phyloP scores from a whole-genome alignment of 2,113 vertebrate genomes.

The Aphyosemion australe region DNA sequence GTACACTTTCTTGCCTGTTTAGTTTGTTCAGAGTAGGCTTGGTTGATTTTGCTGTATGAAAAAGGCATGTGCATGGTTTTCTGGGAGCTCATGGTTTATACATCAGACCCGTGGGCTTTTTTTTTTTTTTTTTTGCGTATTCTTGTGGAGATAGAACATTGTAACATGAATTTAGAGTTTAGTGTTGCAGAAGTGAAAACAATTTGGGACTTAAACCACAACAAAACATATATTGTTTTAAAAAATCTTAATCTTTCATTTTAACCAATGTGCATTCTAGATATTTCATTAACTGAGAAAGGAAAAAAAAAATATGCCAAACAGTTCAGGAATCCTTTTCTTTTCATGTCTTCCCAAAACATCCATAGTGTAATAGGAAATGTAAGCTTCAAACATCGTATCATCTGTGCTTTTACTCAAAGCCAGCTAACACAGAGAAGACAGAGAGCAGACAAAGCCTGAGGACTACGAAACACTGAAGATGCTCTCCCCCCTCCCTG shows the following conservation, averaged over 20 bases:
- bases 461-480: conserved; percentile 63
- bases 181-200: conserved; percentile 22
- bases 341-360: conserved; percentile 25
- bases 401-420: conserved; percentile 53
- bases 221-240: not conserved
- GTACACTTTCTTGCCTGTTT: not conserved
- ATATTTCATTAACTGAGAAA: not conserved
- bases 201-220: conserved; percentile 22
- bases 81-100: not conserved
- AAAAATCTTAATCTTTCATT: not conserved
- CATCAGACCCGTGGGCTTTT: not conserved
- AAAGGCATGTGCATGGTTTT: conserved; percentile 1
- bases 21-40: not conserved
- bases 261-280: too few species aligned
- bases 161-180: conserved; percentile 17
- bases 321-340: conserved; percentile 33
- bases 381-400: conserved; percentile 41
- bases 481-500: conserved; percentile 45
- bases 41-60: not conserved
- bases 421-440: conserved; percentile 44
- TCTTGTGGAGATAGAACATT: not conserved
- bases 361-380: conserved; percentile 43
- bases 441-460: conserved; percentile 66
- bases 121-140: not conserved
- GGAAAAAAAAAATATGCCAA: not conserved